A percentile compares a stretch with the other conserved stretches of the same genome.
Evolutionary conservation across 2,113 vertebrate species (phyloP).

Genomic region (Oxyura jamaicensis): DNA sequence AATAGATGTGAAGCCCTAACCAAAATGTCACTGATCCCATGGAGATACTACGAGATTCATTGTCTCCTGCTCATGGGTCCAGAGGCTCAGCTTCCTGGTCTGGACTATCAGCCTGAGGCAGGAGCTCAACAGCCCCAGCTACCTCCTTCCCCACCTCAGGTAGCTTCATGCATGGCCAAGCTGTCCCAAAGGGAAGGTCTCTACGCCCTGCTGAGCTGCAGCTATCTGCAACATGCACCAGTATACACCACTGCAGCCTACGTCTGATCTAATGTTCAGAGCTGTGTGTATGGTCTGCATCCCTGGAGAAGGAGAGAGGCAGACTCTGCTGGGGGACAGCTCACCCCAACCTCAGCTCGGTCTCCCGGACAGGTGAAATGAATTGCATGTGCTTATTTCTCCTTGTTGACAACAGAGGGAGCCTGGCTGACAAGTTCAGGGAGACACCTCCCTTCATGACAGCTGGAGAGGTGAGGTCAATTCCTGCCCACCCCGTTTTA

Average conservation of each 20-base stretch:
- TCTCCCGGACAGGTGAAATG: background rate
- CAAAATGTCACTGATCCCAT: background rate
- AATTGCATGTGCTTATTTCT: background rate
- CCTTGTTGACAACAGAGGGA: background rate
- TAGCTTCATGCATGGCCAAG: background rate
- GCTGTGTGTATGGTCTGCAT: background rate
- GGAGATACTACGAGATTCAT: background rate
- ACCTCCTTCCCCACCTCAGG: background rate
- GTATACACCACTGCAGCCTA: background rate
- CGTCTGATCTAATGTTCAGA: background rate
- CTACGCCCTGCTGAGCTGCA: background rate
- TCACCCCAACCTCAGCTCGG: background rate
- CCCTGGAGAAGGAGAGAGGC: background rate
- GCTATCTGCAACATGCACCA: background rate
- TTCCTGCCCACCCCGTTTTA: background rate
- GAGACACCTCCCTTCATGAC: background rate
- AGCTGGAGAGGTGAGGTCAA: background rate
- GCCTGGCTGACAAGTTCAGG: background rate
- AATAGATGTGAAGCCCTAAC: background rate
- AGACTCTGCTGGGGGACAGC: accelerated
- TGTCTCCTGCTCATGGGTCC: background rate
- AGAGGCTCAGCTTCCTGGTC: background rate
- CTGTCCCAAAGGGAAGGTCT: background rate
- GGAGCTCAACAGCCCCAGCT: background rate
- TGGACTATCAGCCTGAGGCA: background rate